Evolutionary conservation across 2,113 vertebrate genomes (phyloP).

Genomic region (Sinosuthora webbiana): DNA sequence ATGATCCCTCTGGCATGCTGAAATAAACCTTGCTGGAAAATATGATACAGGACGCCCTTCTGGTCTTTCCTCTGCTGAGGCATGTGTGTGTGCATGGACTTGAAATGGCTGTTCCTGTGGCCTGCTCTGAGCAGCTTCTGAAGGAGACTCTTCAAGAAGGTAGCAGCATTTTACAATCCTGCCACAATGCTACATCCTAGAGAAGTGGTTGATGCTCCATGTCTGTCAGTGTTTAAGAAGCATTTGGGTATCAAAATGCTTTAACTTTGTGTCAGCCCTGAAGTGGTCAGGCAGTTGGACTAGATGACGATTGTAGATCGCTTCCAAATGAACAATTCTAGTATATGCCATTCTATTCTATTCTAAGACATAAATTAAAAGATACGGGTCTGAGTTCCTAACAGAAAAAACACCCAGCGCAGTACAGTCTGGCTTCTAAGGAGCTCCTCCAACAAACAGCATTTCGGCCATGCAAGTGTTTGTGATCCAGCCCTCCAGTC

Average conservation of each 20-base stretch:
- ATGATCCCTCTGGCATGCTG: no score
- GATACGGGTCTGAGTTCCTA: neutral
- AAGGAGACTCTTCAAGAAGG: no score
- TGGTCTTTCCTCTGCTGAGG: no score
- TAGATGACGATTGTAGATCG: neutral
- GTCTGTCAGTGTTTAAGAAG: neutral
- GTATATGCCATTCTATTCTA: neutral
- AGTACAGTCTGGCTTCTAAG: neutral
- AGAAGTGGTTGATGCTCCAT: neutral
- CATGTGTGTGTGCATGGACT: no score
- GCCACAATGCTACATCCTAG: neutral
- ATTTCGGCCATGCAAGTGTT: neutral
- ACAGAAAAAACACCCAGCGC: neutral
- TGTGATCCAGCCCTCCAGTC: neutral
- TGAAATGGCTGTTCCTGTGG: no score
- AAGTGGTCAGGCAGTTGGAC: neutral
- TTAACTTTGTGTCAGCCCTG: neutral
- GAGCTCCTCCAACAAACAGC: neutral
- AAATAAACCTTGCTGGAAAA: no score
- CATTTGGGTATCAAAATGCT: neutral
- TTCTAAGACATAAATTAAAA: neutral
- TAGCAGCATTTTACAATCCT: no score
- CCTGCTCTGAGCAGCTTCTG: no score
- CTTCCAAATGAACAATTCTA: neutral
- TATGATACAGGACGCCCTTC: no score